phyloP scores from a whole-genome alignment of 2,113 vertebrate species.

The Synodontis membranacea region DNA sequence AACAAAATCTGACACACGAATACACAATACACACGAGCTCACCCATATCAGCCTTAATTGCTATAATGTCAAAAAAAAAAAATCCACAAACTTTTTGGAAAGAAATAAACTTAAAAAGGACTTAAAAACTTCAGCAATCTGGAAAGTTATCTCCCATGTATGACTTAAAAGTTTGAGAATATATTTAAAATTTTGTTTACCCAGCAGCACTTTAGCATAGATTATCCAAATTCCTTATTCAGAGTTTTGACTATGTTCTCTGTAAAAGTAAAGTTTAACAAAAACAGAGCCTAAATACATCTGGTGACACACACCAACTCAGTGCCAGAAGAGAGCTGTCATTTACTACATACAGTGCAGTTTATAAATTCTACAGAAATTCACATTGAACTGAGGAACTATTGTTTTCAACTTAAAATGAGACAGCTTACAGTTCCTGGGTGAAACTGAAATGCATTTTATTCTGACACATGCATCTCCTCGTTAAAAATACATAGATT shows the following conservation, averaged over 20 bases:
- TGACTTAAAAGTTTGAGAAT: not conserved
- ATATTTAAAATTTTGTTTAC: not conserved
- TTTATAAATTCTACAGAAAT: constrained; percentile 4
- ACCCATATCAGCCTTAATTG: constrained; percentile 37
- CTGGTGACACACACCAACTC: not conserved
- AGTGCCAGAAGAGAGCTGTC: not conserved
- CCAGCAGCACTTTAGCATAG: not conserved
- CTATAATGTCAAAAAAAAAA: constrained; percentile 36
- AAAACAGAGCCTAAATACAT: not conserved
- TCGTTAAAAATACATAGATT: constrained; percentile 2
- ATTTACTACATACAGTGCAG: not conserved
- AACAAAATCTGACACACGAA: constrained; percentile 62
- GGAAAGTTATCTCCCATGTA: not conserved
- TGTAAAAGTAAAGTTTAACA: not conserved
- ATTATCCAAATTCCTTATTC: not conserved
- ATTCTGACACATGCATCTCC: not conserved
- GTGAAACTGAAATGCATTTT: not conserved
- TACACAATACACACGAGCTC: constrained; percentile 25
- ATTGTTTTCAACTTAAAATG: not conserved
- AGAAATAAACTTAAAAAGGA: not conserved
- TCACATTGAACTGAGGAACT: not conserved
- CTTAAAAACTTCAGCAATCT: not conserved
- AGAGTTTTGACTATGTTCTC: not conserved
- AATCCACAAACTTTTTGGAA: constrained; percentile 21
- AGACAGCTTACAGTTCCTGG: not conserved